Conservation (phyloP, 2,113 vertebrate species). For the Tragelaphus strepsiceros region DNA sequence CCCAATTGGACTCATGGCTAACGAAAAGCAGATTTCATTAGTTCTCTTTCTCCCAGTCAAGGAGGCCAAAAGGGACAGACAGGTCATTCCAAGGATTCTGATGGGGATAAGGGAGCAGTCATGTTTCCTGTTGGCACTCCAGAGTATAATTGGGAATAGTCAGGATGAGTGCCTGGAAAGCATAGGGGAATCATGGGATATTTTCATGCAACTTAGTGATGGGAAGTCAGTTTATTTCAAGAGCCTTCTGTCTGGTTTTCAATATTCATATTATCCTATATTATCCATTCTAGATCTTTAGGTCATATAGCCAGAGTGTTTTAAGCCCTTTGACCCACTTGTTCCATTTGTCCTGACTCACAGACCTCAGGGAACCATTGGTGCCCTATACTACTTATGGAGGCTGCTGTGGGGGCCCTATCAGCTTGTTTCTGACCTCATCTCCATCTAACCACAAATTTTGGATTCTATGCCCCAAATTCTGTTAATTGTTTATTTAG, state of each 20-base stretch:
- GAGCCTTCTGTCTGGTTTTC: background rate
- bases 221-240: background rate
- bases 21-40: slow-evolving; percentile 34
- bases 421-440: background rate
- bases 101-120: background rate
- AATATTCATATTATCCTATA: background rate
- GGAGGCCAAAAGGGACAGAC: background rate
- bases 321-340: background rate
- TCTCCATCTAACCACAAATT: background rate
- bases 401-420: background rate
- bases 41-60: background rate
- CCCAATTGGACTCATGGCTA: slow-evolving; percentile 96
- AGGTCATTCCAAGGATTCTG: background rate
- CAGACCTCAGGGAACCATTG: background rate
- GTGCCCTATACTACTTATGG: background rate
- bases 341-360: background rate
- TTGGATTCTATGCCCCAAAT: background rate
- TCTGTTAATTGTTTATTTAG: slow-evolving; percentile 1
- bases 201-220: background rate
- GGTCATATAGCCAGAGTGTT: background rate
- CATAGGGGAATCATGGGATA: background rate
- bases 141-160: background rate
- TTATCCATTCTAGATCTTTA: background rate
- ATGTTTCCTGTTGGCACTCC: background rate
- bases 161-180: background rate